Evolutionary conservation across 2,113 vertebrate genomes (phyloP).

Genomic region (Oplegnathus fasciatus): DNA sequence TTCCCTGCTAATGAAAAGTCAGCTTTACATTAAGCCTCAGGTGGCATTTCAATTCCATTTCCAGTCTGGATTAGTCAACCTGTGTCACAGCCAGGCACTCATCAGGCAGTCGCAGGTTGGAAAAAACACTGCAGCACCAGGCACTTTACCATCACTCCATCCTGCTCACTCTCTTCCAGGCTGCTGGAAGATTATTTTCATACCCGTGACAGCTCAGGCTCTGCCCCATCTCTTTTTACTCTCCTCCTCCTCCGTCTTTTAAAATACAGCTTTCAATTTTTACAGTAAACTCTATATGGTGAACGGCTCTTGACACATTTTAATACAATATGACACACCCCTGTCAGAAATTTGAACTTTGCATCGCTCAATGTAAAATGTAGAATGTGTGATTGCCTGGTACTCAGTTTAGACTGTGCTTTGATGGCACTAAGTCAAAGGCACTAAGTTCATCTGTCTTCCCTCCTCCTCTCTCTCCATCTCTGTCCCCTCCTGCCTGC

Average conservation of each 20-base stretch:
- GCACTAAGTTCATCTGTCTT: neutral
- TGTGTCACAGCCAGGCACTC: constrained; percentile 39
- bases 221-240: neutral
- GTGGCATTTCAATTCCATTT: constrained; percentile 32
- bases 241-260: neutral
- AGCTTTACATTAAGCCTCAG: constrained; percentile 18
- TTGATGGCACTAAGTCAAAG: constrained; percentile 24
- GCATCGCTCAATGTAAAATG: neutral
- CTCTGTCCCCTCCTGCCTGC: neutral
- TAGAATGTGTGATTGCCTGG: constrained; percentile 1
- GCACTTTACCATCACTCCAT: neutral
- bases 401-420: constrained; percentile 9
- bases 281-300: neutral
- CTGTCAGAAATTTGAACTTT: neutral
- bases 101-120: constrained; percentile 18
- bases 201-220: constrained; percentile 22
- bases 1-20: constrained; percentile 16
- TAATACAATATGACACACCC: neutral
- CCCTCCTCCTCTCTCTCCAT: constrained; percentile 1
- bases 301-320: neutral
- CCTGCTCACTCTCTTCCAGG: neutral
- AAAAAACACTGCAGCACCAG: neutral
- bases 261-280: constrained; percentile 7
- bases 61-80: constrained; percentile 31
- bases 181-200: constrained; percentile 33